Base-by-base conservation (phyloP, 2,113 vertebrate genomes). In the Delphinus delphis region DNA sequence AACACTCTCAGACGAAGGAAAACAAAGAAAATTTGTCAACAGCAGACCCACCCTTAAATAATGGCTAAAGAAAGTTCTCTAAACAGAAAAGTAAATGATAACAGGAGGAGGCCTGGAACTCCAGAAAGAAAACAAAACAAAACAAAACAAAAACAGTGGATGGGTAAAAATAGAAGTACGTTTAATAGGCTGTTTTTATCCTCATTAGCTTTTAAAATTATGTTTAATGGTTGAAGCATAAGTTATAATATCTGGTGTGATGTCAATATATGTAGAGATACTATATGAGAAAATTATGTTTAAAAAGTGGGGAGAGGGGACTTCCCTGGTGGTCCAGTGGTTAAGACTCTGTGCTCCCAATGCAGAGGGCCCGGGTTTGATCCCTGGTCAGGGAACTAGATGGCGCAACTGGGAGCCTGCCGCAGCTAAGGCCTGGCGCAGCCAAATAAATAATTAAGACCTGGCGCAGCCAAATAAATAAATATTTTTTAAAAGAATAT, bases 121-220 rank as follows among this genome's bases (percentile, higher is more conserved):
- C 87, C 8, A 70, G 38, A 83, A 87, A 88, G 55, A 28, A 73
- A 47, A 50, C 68, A 9, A 8, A 60, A 44, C 58, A 13, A 20
- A 41, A 47, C 50, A 15, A 53, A 53, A 50, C 14, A 50, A 68
- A 58, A 87, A 47, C 17, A 71, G 13, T 71, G 33, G 55, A 84
- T 94, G 73, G 63, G 26, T 87, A 68, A 91, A 96, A 97, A 62
- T 60, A 84, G 26, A 70, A 21, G 18, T 67, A 67, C 79, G 23
- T 88, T 20, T 84, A 70, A 88, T 63, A 84, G 65, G 25, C 36
- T 33, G 41, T 50, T 28, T 86, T 76, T 91, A 28, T 88, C 50
- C 53, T 68, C 60, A 82, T 88, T 88, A 74, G 67, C 53, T 88
- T 96, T 90, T 38, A 70, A 95, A 93, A 88, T 88, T 58, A 92